Base-by-base conservation (phyloP, 2,113 vertebrate genomes). In the Rhizomys pruinosus region DNA sequence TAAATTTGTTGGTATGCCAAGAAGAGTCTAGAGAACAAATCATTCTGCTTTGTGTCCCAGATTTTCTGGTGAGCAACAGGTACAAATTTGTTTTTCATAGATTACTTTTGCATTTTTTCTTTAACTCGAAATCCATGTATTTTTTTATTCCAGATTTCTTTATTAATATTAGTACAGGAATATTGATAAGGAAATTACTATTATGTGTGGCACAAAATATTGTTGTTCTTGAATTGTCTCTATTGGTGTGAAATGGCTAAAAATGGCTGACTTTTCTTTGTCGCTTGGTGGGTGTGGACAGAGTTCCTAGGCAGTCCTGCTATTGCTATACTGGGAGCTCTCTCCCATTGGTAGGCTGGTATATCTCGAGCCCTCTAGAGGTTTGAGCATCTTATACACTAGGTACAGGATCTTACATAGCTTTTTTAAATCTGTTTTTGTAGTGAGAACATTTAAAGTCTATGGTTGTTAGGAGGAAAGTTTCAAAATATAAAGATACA, bases 1-100 rank as follows among this genome's bases (percentile, higher is more conserved):
- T n/a, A 97, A 97, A 98, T 98, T 97, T 98, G n/a, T n/a, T n/a
- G n/a, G n/a, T 97, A 97, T 97, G 96, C 96, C 96, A 97, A 97
- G 95, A 97, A 95, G 96, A 96, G 90, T 96, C 96, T 97, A 95
- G 94, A 94, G 96, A 97, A 97, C 97, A 98, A 98, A 98, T 96
- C 97, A 97, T 97, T 96, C 96, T 95, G 90, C 1, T 96, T 97
- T 98, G 94, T 97, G n/a, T 64, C 91, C 91, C 94, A 97, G 96
- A 91, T 97, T 97, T 96, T n/a, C n/a, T n/a, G n/a, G n/a, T 97
- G 87, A 96, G 34, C 94, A 11, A 52, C 11, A 97, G 94, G n/a
- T n/a, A 97, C 68, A 96, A 92, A 66, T n/a, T n/a, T n/a, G n/a
- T 97, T 98, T 97, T 96, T 97, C 95, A 97, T 95, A 71, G 61